Evolutionary conservation across 2,888 invertebrate genomes (phyloP).

Genomic region (Nomada goodeniana): DNA sequence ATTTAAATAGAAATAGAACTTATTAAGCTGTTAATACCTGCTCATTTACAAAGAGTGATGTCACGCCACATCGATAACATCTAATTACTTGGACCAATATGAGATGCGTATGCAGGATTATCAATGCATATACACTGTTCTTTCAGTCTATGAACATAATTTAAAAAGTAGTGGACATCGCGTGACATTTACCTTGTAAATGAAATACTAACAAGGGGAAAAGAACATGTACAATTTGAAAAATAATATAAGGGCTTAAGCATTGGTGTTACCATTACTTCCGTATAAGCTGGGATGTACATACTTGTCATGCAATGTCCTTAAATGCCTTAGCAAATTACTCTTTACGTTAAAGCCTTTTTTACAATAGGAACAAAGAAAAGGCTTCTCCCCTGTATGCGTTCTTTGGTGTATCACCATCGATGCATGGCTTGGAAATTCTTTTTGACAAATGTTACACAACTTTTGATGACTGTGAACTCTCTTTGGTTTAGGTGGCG

Average conservation of each 20-base stretch:
- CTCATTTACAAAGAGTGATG: conserved; percentile 53
- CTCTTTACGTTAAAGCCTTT: conserved; percentile 93
- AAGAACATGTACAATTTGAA: conserved; percentile 40
- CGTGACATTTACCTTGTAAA: conserved; percentile 56
- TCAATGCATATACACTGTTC: conserved; percentile 43
- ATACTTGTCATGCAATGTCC: conserved; percentile 90
- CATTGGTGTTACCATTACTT: conserved; percentile 82
- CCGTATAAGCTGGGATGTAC: conserved; percentile 84
- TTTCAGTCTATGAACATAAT: conserved; percentile 63
- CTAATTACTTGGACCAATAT: conserved; percentile 57
- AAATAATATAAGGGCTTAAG: conserved; percentile 72
- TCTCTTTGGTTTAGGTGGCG: conserved; percentile 86
- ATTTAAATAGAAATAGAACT: conserved; percentile 28
- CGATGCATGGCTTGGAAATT: conserved; percentile 91
- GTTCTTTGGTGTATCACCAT: conserved; percentile 92
- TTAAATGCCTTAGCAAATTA: conserved; percentile 89
- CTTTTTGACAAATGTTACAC: conserved; percentile 90
- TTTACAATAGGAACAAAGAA: conserved; percentile 90
- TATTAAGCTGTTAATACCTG: conserved; percentile 51
- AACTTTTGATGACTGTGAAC: conserved; percentile 83
- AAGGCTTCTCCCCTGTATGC: conserved; percentile 91
- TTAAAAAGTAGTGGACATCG: conserved; percentile 54
- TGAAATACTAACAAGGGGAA: conserved; percentile 55
- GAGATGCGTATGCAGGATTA: conserved; percentile 41
- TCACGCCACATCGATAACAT: conserved; percentile 39